Evolutionary conservation across 1,140 invertebrate genomes (phyloP), one percentile per base, ranked within the genome.

Genomic region (Orussus abietinus): DNA sequence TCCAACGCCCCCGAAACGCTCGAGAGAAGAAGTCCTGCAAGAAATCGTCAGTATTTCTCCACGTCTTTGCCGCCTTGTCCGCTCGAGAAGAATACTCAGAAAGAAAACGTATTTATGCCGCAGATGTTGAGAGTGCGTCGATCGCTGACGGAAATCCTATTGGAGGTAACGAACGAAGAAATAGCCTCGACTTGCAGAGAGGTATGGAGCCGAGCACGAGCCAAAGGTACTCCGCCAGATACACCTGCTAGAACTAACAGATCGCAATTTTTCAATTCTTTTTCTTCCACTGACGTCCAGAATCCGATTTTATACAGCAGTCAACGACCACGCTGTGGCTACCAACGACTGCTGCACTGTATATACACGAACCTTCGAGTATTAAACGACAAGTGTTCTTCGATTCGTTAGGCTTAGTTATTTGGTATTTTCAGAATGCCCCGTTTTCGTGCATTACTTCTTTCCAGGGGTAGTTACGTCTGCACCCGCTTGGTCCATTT

Each of bases 131-230:
- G 83, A 67, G 88, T 96, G 13, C 80, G 91, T 49, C 77, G 85
- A 39, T 84, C 86, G 45, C 74, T 96, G 64, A 97, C 92, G 28
- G 90, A 96, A 77, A 86, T 96, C 55, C 78, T 97, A 35, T 76
- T 97, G 40, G 90, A 95, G 60, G 92, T 95, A 51, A 97, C 94
- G 9, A 90, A 86, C 59, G 82, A 86, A 66, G 88, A 94, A 79
- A 92, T 96, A 62, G 66, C 80, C 51, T 73, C 75, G 49, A 80
- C 93, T 54, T 90, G 87, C 67, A 79, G 82, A 66, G 89, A 94
- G 72, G 80, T 84, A 51, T 76, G 80, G 59, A 76, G 74, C 56
- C 77, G 78, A 53, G 75, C 75, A 49, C 76, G 75, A 59, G 72
- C 69, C 57, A 84, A 83, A 84, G 82, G 82, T 85, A 83, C 64